phyloP scores from a whole-genome alignment of 2,113 vertebrate genomes.

The Pimephales promelas region DNA sequence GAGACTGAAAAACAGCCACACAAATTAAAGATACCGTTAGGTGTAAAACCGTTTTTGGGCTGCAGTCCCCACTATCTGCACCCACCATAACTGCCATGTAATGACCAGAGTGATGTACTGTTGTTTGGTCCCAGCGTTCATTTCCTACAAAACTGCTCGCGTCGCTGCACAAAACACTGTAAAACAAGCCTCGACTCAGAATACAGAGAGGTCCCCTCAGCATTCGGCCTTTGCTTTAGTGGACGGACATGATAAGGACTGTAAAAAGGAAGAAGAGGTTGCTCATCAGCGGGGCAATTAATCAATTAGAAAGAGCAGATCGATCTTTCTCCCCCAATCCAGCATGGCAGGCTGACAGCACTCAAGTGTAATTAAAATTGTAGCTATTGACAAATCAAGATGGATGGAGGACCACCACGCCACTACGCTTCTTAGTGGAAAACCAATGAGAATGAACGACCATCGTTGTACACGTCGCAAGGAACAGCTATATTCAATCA shows the following conservation, averaged over 20 bases:
- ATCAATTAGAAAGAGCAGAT: slow-evolving; percentile 72
- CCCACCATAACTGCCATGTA: slow-evolving; percentile 65
- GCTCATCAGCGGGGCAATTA: slow-evolving; percentile 71
- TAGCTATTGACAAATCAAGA: slow-evolving; percentile 79
- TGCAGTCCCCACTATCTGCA: slow-evolving; percentile 18
- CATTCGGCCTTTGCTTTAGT: slow-evolving; percentile 35
- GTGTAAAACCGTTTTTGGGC: slow-evolving; percentile 55
- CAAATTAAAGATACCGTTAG: slow-evolving; percentile 57
- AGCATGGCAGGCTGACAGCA: slow-evolving; percentile 73
- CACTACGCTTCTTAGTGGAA: slow-evolving; percentile 49
- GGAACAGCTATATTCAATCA: background rate
- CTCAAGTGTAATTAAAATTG: slow-evolving; percentile 83
- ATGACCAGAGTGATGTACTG: slow-evolving; percentile 62
- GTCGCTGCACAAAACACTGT: slow-evolving; percentile 32
- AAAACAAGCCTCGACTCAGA: background rate
- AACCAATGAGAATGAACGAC: slow-evolving; percentile 49
- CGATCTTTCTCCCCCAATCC: slow-evolving; percentile 68
- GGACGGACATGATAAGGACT: slow-evolving; percentile 18
- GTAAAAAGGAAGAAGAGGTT: slow-evolving; percentile 37
- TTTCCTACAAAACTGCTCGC: slow-evolving; percentile 47
- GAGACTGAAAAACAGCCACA: slow-evolving; percentile 60
- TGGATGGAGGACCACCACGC: slow-evolving; percentile 67
- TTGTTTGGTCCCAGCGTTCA: slow-evolving; percentile 34
- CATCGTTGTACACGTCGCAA: background rate
- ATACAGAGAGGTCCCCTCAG: slow-evolving; percentile 24